A percentile compares a stretch with the other conserved stretches of the same genome.
Conservation (phyloP, 1,140 invertebrate species). For the Odontomachus brunneus region DNA sequence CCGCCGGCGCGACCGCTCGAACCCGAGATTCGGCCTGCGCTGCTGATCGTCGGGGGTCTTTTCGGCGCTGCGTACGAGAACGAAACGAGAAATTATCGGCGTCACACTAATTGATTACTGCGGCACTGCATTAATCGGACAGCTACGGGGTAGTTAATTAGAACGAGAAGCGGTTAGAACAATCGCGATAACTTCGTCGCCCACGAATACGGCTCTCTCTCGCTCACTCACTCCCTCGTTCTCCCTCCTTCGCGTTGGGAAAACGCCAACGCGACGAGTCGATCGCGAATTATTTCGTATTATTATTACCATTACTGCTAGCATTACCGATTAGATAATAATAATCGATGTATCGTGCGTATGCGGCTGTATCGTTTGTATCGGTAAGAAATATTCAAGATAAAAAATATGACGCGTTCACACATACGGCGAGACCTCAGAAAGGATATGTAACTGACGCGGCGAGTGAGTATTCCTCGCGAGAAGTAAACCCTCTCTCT, state of each 20-base stretch:
- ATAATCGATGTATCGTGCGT: background rate
- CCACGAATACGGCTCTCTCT: too few relatives aligned
- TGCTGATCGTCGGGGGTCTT: slow-evolving; percentile 20
- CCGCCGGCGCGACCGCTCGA: background rate
- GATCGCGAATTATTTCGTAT: slow-evolving; percentile 19
- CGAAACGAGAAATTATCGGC: slow-evolving; percentile 15
- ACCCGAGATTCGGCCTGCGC: background rate
- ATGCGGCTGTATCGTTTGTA: background rate
- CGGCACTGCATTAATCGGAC: slow-evolving; percentile 1
- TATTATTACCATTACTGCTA: slow-evolving; percentile 1
- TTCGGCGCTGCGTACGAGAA: slow-evolving; percentile 18
- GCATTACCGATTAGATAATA: too few relatives aligned
- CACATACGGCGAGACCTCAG: background rate
- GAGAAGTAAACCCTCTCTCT: background rate
- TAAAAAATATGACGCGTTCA: slow-evolving; percentile 9
- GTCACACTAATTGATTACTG: slow-evolving; percentile 10
- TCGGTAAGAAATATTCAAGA: slow-evolving; percentile 5
- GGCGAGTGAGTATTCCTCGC: background rate
- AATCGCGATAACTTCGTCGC: background rate
- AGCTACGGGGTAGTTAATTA: slow-evolving; percentile 26
- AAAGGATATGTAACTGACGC: background rate
- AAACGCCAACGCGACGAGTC: background rate
- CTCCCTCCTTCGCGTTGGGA: background rate
- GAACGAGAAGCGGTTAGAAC: slow-evolving; percentile 21
- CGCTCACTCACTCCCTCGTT: background rate